These are phyloP conservation scores for Eulemur macaco DNA, from an alignment of 2,113 vertebrate genomes.

Conservation along the genomic window DNA sequence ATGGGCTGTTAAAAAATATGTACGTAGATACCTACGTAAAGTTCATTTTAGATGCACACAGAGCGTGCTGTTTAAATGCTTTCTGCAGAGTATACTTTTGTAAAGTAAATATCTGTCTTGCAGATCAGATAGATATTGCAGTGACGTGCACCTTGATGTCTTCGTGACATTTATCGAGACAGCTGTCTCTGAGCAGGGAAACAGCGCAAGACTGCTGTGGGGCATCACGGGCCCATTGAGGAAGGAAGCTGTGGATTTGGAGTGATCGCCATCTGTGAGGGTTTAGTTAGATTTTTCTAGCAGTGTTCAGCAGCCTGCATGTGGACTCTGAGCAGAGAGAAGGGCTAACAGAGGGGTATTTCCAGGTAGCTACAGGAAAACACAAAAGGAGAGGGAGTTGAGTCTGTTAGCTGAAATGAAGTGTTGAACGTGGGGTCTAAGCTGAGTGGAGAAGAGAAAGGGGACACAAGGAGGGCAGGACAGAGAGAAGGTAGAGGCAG, in stretches of 20 bases:
- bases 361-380: background rate
- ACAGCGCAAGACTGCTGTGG: background rate
- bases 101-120: background rate
- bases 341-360: background rate
- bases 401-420: background rate
- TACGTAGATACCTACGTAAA: background rate
- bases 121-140: no score
- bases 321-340: background rate
- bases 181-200: background rate
- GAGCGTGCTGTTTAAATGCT: background rate
- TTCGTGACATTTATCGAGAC: background rate
- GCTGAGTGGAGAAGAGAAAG: background rate
- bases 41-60: background rate
- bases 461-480: accelerated
- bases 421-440: background rate
- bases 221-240: background rate
- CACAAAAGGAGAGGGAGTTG: background rate
- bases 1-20: background rate
- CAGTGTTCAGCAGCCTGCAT: background rate
- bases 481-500: background rate
- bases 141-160: background rate
- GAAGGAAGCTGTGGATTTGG: background rate
- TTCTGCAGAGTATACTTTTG: background rate
- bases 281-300: accelerated
- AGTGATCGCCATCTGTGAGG: background rate